Base-by-base conservation (phyloP, 2,888 invertebrate genomes). In the Tanypteryx hageni region DNA sequence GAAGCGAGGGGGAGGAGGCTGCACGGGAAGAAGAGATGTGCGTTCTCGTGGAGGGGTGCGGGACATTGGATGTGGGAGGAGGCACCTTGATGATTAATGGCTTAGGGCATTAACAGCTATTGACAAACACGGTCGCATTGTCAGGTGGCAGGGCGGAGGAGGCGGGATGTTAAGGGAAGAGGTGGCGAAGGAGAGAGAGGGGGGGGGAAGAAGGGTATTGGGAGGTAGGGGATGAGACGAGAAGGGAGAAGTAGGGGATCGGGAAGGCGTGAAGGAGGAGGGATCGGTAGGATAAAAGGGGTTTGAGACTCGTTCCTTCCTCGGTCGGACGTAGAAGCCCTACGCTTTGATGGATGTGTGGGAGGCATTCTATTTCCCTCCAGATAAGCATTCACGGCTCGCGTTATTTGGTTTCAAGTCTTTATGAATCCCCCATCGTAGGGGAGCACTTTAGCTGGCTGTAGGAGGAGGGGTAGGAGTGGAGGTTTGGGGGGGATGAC, bases 61-160 rank as follows among this genome's bases (percentile, higher is more conserved):
- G 93, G 93, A 94, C 93, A 94, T 94, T 93, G 93, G 94, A 93
- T 94, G 93, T 94, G 94, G 94, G 94, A 94, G 94, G 94, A 44
- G 94, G 94, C 94, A 94, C 94, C 94, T 94, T 94, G 95, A 95
- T 95, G 95, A 95, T 95, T 95, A 95, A 95, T 95, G 95, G 95
- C 95, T 95, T 94, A 95, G 95, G 94, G 95, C 95, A 95, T 95
- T 95, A 95, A 95, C 95, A 94, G 94, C 95, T 95, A 95, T 95
- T 95, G 95, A 95, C 95, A 95, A 95, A 95, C 95, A 94, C 94
- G 94, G 94, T 94, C 94, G 94, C 92, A 94, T 93, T 93, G 93
- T 93, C 93, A 93, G 93, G 61, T 31, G 61, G 86, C 83, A 57
- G 83, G 13, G 31, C 16, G 82, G 18, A 44, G 11, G 83, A 56